Base-by-base conservation (phyloP, 2,888 invertebrate genomes). In the Subacronicta megacephala region DNA sequence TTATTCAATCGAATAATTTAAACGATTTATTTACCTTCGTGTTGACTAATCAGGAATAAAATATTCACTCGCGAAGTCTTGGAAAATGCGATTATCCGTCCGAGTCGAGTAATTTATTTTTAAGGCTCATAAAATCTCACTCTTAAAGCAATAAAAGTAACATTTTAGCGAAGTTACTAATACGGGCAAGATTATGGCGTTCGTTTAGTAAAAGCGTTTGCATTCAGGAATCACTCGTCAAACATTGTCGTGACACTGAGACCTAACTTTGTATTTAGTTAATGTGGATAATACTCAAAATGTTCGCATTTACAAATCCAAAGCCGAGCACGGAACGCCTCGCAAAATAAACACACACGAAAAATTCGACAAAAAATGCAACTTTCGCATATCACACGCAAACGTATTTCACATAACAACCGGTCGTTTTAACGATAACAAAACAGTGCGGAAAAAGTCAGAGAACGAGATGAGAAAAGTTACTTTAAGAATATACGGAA, bases 401-500 rank as follows among this genome's bases (percentile, higher is more conserved):
- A 87, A 72, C 75, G 84, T 87, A 88, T 87, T 90, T 88, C 91
- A 91, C 92, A 87, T 87, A 84, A 83, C 83, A 89, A 84, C 86
- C 83, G 74, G 79, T 78, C 76, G 78, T 81, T 82, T 87, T 82
- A 88, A 75, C 73, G 58, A 78, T 83, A 83, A 80, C 81, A 81
- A 84, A 81, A 80, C 79, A 74, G 78, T 68, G 82, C 82, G 81
- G 83, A 90, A 89, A 88, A 88, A 87, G 84, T 81, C 82, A 81
- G 77, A 81, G 75, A 85, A 84, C 88, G 88, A 90, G 92, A 94
- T 93, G 94, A 92, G 90, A 93, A 93, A 94, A 93, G 93, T 94
- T 93, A 90, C 90, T 90, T 92, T 87, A 89, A 93, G 92, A 92
- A 93, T 92, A 90, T 89, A 93, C 93, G 93, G 91, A 93, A 93